Conservation (phyloP, 2,888 invertebrate genomes). For the Apodemia zela region DNA sequence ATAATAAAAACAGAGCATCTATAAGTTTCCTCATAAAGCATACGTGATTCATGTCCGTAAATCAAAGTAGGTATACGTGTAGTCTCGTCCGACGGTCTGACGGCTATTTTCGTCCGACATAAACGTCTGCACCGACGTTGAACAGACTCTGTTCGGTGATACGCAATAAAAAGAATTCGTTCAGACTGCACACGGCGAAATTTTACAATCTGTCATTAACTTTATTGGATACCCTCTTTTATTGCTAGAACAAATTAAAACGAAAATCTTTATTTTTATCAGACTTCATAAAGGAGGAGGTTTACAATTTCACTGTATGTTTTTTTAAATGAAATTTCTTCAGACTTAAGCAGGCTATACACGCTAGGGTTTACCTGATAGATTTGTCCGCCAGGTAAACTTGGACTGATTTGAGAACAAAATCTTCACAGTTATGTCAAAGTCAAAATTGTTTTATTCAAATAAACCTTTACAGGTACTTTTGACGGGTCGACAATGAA, state of each 20-base stretch:
- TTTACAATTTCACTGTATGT: neutral
- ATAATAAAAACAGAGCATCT: no score
- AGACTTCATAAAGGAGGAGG: no score
- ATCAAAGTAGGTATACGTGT: neutral
- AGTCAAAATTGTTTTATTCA: no score
- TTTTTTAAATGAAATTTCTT: neutral
- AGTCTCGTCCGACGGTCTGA: neutral
- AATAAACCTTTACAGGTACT: no score
- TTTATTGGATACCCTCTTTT: neutral
- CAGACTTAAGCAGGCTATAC: no score
- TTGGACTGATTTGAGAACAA: no score
- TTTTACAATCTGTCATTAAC: constrained; percentile 12
- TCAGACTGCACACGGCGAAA: constrained; percentile 10
- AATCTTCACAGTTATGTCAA: no score
- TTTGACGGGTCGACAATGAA: no score
- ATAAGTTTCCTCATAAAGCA: neutral
- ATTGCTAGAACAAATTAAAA: neutral
- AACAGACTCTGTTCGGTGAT: neutral
- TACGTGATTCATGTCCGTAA: neutral
- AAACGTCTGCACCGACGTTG: constrained; percentile 3
- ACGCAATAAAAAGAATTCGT: constrained; percentile 10
- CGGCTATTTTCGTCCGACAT: neutral
- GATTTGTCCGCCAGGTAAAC: no score
- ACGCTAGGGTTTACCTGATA: no score
- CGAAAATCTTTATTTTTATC: neutral